Conservation (phyloP, 1,140 invertebrate species). For the Papilio glaucus region DNA sequence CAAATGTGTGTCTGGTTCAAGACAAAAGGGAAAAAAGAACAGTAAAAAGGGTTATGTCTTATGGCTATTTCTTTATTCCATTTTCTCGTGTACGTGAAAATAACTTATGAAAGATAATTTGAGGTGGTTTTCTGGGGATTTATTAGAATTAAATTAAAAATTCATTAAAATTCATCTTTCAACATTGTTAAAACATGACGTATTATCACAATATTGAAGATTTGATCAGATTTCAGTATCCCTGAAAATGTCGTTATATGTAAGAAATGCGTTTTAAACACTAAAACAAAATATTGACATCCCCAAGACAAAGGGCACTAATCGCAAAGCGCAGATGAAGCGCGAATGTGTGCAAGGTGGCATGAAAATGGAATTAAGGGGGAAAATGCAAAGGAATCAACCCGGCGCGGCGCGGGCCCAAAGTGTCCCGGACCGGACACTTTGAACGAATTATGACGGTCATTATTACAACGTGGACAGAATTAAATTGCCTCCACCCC, state of each 20-base stretch:
- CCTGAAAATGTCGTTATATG: neutral
- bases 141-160: too few species aligned
- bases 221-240: neutral
- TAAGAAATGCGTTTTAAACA: neutral
- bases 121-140: too few species aligned
- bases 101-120: too few species aligned
- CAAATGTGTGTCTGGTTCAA: neutral
- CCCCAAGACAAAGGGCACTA: conserved; percentile 45
- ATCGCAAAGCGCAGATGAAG: conserved; percentile 50
- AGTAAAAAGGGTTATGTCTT: too few species aligned
- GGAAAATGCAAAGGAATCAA: conserved; percentile 80
- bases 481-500: conserved; percentile 82
- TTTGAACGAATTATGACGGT: conserved; percentile 85
- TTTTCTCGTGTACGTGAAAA: too few species aligned
- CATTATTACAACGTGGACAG: conserved; percentile 85
- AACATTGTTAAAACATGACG: too few species aligned
- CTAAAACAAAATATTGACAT: conserved; percentile 24
- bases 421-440: conserved; percentile 83
- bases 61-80: too few species aligned
- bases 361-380: conserved; percentile 78
- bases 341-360: conserved; percentile 76
- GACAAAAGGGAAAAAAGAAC: neutral
- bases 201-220: too few species aligned
- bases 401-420: conserved; percentile 59
- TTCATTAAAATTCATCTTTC: too few species aligned